Conservation (phyloP, 2,797 vertebrate genomes). For the Todus mexicanus region DNA sequence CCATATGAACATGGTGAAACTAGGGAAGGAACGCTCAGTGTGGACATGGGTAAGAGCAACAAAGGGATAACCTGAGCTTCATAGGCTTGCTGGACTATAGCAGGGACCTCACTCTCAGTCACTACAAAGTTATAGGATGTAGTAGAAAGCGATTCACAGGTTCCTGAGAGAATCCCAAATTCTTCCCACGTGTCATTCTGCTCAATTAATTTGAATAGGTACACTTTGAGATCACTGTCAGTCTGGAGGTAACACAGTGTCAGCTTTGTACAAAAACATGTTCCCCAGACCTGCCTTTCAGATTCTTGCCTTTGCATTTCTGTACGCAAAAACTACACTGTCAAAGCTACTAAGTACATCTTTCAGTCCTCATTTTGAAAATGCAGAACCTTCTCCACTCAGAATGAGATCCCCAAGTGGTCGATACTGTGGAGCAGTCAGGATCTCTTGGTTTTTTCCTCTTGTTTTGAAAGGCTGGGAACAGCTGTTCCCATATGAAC, state of each 20-base stretch:
- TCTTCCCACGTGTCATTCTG: neutral
- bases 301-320: neutral
- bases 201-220: neutral
- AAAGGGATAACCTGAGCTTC: neutral
- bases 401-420: neutral
- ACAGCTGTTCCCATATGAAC: neutral
- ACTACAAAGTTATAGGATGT: neutral
- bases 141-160: neutral
- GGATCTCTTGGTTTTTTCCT: neutral
- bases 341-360: neutral
- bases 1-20: rapidly evolving
- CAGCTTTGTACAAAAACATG: neutral
- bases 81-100: rapidly evolving
- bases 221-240: neutral
- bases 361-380: neutral
- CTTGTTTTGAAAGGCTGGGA: neutral
- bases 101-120: neutral
- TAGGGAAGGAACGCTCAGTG: neutral
- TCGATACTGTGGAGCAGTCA: neutral
- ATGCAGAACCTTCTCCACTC: neutral
- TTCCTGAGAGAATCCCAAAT: neutral
- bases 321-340: neutral
- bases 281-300: neutral
- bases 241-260: neutral
- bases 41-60: rapidly evolving